phyloP scores from a whole-genome alignment of 2,888 invertebrate genomes.

The Drosophila suboccidentalis region DNA sequence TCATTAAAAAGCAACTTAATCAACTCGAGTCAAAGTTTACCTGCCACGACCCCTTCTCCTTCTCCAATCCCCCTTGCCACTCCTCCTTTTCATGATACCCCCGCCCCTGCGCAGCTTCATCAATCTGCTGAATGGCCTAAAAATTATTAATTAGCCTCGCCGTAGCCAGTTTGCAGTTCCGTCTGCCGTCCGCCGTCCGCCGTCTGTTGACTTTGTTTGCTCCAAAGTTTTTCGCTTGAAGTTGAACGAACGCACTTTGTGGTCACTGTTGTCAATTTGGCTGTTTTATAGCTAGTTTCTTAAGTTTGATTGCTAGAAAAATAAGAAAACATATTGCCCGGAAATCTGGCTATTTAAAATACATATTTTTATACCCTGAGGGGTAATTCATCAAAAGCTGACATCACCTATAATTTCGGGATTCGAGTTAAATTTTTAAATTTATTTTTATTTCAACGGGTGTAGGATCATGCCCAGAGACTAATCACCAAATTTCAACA shows the following conservation, averaged over 20 bases:
- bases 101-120: conserved; percentile 25
- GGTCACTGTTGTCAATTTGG: not conserved
- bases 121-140: conserved; percentile 74
- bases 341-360: no score
- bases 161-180: conserved; percentile 10
- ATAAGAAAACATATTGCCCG: no score
- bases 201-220: conserved; percentile 32
- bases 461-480: no score
- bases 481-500: no score
- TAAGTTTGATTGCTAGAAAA: no score
- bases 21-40: conserved; percentile 64
- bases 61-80: not conserved
- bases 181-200: conserved; percentile 6
- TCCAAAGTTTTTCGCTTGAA: conserved; percentile 26
- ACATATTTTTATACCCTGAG: no score
- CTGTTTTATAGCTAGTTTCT: no score
- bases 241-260: conserved; percentile 27
- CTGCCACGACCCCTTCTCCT: conserved; percentile 21
- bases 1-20: conserved; percentile 80
- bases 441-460: no score
- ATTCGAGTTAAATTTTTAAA: no score
- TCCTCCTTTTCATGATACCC: not conserved
- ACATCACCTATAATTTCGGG: no score
- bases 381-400: no score
- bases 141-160: conserved; percentile 75